phyloP scores from a whole-genome alignment of 1,140 invertebrate species.

The Caenorhabditis tropicalis region DNA sequence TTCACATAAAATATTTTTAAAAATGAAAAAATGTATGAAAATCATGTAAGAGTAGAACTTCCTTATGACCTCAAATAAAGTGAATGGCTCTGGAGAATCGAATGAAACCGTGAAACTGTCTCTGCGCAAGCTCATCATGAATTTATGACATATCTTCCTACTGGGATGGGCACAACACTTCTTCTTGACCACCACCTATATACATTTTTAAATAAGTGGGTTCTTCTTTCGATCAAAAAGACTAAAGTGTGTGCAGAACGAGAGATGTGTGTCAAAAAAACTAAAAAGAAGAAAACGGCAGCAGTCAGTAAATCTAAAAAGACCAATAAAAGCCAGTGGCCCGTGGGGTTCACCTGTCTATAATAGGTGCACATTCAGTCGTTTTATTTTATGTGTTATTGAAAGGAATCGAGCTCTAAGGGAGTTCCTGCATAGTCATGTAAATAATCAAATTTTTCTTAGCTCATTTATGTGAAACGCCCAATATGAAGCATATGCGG shows the following conservation, averaged over 20 bases:
- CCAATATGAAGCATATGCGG: not conserved
- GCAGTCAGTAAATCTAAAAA: constrained; percentile 1
- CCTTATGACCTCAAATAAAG: not conserved
- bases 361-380: constrained; percentile 24
- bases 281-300: not conserved
- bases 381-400: constrained; percentile 4
- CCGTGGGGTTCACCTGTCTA: not conserved
- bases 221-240: not conserved
- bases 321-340: not conserved
- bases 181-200: not conserved
- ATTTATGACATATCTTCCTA: constrained; percentile 4
- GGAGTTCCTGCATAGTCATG: not conserved
- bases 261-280: not conserved
- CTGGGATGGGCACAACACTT: not conserved
- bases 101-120: not conserved
- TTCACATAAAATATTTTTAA: not conserved
- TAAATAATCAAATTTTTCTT: not conserved
- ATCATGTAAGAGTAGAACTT: not conserved
- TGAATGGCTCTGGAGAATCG: not conserved
- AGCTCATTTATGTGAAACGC: not conserved
- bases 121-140: not conserved
- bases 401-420: not conserved
- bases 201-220: constrained; percentile 26
- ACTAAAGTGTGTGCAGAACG: not conserved
- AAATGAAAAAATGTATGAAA: not conserved